A percentile compares a stretch with the other conserved stretches of the same genome.
phyloP scores from a whole-genome alignment of 2,113 vertebrate species.

The Lepus timidus region DNA sequence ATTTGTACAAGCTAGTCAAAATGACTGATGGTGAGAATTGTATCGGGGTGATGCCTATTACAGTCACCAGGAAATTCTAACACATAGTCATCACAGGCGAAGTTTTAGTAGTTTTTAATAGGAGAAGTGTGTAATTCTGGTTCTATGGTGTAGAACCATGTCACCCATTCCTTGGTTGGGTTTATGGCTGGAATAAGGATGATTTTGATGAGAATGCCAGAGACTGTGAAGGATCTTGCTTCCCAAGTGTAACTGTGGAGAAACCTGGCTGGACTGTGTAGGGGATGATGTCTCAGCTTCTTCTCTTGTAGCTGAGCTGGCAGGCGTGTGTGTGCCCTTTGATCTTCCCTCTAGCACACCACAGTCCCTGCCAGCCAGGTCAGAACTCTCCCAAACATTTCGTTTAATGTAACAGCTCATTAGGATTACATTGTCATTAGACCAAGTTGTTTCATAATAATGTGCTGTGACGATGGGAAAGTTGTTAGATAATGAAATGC shows the following conservation, averaged over 20 bases:
- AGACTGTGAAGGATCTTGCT: not conserved
- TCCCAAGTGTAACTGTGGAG: not conserved
- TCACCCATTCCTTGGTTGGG: not conserved
- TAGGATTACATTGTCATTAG: not conserved
- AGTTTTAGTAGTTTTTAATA: not conserved
- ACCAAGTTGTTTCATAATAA: not conserved
- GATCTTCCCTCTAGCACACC: not conserved
- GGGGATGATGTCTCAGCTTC: no score
- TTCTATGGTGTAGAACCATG: not conserved
- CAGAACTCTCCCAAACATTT: not conserved
- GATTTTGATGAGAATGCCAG: not conserved
- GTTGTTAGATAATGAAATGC: not conserved
- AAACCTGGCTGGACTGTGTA: not conserved
- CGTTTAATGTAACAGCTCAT: not conserved
- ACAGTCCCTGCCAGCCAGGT: accelerated
- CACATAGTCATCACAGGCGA: no score
- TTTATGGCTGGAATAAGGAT: not conserved
- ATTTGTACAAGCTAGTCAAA: no score
- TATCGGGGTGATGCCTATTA: no score
- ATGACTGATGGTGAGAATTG: no score
- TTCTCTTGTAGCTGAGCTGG: not conserved
- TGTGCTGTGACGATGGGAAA: not conserved
- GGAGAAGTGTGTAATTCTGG: slow-evolving; percentile 1
- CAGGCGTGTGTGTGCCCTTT: not conserved
- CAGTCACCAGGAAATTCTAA: no score